Base-by-base conservation (phyloP, 2,113 vertebrate species). In the Scopus umbretta region DNA sequence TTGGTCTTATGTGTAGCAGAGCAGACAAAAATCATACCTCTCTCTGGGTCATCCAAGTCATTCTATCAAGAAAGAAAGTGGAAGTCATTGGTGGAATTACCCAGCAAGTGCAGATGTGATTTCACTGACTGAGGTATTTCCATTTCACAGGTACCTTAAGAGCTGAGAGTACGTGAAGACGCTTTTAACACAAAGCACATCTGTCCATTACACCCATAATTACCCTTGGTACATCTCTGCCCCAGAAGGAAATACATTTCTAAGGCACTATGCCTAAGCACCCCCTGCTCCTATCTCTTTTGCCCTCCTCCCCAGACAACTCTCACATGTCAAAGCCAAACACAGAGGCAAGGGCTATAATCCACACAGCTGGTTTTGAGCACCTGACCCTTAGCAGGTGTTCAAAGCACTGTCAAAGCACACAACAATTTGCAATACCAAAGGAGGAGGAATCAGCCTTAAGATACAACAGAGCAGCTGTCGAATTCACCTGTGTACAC, bases 1-100 rank as follows among this genome's bases (percentile, higher is more conserved):
- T 99, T 99, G 97, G 99, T 99, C 97, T 99, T 99, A 97, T 99
- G 99, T 10, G 99, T 99, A 42, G 99, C 99, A 72, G 99, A 99
- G 97, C 99, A 99, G 91, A 99, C 99, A 94, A 99, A 99, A 94
- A 99, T 99, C 99, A 99, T 99, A 80, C 99, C 99, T 72, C 99
- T 98, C 97, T 99, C 99, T 11, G 99, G 99, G 94, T 99, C 99
- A 93, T 99, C 99, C 96, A 99, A 97, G 96, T 99, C 99, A 84
- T 99, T 99, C 99, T 99, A 97, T 72, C 19, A 94, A 20, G 42
- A 71, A 84, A 82, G n/a, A 29, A 38, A 82, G 49, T 2, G 8
- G 30, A 80, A 13, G 15, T 27, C 40, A 71, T 2, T 49, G n/a
- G 19, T 19, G 59, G 23, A 67, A 38, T 15, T 26, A 50, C 9